A percentile compares a stretch with the other conserved stretches of the same genome.
phyloP scores from a whole-genome alignment of 2,113 vertebrate species.

The Collichthys lucidus region DNA sequence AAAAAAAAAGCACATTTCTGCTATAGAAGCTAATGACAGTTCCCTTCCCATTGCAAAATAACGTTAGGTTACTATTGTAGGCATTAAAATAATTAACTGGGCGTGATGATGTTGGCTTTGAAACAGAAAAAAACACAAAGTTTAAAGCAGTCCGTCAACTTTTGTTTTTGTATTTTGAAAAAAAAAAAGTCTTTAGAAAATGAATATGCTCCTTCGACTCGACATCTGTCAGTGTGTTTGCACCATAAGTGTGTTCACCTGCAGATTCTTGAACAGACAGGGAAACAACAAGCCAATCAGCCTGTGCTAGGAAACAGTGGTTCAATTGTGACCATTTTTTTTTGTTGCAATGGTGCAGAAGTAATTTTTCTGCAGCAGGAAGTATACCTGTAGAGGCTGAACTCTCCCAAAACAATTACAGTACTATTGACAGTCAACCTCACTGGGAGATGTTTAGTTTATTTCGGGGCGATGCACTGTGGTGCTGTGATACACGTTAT shows the following conservation, averaged over 20 bases:
- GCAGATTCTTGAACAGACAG: background rate
- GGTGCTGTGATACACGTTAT: constrained; percentile 30
- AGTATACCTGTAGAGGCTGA: constrained; percentile 32
- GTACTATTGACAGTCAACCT: constrained; percentile 44
- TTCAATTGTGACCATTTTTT: background rate
- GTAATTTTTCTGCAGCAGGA: constrained; percentile 42
- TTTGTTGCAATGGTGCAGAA: background rate
- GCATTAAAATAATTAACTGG: too few species aligned
- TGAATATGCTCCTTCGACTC: too few species aligned
- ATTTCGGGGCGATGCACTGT: constrained; percentile 18
- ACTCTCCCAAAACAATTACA: constrained; percentile 61
- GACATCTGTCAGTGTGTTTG: background rate
- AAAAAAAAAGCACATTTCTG: background rate
- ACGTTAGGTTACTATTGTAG: background rate
- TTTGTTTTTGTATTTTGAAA: background rate
- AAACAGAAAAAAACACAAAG: background rate
- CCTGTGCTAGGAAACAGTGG: background rate
- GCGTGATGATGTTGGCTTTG: background rate
- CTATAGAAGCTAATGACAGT: too few species aligned
- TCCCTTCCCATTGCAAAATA: too few species aligned
- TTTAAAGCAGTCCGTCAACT: background rate
- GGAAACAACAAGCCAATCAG: constrained; percentile 21
- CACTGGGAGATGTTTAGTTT: constrained; percentile 20
- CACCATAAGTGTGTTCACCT: background rate
- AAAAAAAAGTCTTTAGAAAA: too few species aligned